Percentiles rank a stretch among this genome's conserved stretches.
Conservation (phyloP, 92 coral and sea anemone species). For the Zoanthus sansibaricus region DNA sequence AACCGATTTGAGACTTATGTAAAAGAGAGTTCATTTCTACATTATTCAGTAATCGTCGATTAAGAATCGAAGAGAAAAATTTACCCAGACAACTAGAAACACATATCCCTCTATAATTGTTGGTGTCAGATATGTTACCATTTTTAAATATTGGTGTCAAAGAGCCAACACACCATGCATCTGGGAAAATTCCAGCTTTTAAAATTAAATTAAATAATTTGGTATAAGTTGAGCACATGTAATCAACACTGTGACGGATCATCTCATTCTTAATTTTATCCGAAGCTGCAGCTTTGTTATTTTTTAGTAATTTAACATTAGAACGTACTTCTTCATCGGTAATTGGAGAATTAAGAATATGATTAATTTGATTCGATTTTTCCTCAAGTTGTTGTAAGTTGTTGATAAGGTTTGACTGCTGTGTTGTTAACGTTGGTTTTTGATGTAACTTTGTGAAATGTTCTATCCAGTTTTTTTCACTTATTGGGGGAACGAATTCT, state of each 20-base stretch:
- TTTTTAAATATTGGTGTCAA: conserved; percentile 59
- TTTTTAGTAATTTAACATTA: conserved; percentile 43
- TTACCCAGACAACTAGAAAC: conserved; percentile 52
- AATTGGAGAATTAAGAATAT: background rate
- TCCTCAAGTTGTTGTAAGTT: conserved; percentile 23
- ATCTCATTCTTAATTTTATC: conserved; percentile 65
- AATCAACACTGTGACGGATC: conserved; percentile 47
- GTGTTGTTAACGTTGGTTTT: background rate
- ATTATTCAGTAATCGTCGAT: conserved; percentile 36
- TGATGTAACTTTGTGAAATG: conserved; percentile 49
- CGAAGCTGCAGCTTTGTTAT: conserved; percentile 55
- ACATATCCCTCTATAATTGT: conserved; percentile 43
- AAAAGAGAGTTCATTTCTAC: conserved; percentile 23
- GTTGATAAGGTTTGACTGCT: background rate
- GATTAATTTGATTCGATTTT: background rate
- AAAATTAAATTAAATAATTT: conserved; percentile 58
- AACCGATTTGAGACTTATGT: conserved; percentile 54
- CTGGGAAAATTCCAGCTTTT: conserved; percentile 53
- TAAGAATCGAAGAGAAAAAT: conserved; percentile 46
- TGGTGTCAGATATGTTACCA: conserved; percentile 35
- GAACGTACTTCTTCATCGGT: conserved; percentile 28
- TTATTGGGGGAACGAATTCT: conserved; percentile 36
- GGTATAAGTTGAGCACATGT: conserved; percentile 30
- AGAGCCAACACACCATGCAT: conserved; percentile 55
- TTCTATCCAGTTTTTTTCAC: conserved; percentile 48